Base-by-base conservation (phyloP, 2,797 vertebrate species). In the Remorina albescens region DNA sequence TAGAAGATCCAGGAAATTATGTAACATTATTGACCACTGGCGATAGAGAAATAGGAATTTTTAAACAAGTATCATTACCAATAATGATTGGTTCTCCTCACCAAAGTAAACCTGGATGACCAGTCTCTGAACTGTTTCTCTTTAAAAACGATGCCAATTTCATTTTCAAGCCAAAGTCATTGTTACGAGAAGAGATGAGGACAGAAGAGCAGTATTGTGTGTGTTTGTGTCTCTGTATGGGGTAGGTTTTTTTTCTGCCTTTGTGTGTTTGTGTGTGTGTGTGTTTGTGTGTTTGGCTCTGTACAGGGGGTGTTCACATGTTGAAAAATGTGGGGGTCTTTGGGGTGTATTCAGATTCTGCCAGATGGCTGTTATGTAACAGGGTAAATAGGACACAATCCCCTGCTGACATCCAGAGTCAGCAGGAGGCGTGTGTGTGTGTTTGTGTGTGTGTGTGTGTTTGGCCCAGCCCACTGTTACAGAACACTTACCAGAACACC, bases 301-400 rank as follows among this genome's bases (percentile, higher is more conserved):
- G 50, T 66, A 51, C 64, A 34, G 65, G 34, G 51, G 67, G 44
- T 44, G 72, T 74, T 82, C 51, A n/a, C 80, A 74, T 41, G 41
- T 53, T 82, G 73, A 86, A 82, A 76, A 66, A 76, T 39, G 53
- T 23, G 58, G 79, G 79, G 84, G 72, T 83, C 77, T 56, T 65
- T 54, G n/a, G n/a, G n/a, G n/a, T n/a, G 30, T 86, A 77, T 88
- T 90, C 78, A 86, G 47, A 41, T 71, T 55, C 69, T 85, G 86
- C 86, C 89, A 90, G 70, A 71, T 88, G 85, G 76, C 80, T 77
- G 59, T 91, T 92, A 88, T 67, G 67, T 84, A 91, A 92, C 53
- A 6, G 49, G 46, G 71, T 86, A 75, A 89, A 87, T 80, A 51
- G 87, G 71, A 87, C 83, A 79, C 46, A 78, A 51, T 36, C 37